A percentile compares a stretch with the other conserved stretches of the same genome.
Evolutionary conservation across 2,797 vertebrate species (phyloP).

Genomic region (Hippopotamyrus pictus): DNA sequence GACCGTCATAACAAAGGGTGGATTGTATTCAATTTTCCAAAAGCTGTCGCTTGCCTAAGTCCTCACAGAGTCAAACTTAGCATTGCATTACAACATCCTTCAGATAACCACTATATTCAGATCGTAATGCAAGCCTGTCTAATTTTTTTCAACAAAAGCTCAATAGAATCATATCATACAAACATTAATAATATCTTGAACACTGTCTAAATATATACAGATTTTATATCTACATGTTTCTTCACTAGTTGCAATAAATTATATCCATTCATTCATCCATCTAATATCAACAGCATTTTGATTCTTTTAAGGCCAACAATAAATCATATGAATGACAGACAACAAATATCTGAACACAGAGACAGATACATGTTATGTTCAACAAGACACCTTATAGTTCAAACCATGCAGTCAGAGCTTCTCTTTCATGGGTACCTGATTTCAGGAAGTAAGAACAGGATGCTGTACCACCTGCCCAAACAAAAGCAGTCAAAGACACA

Average conservation of each 20-base stretch:
- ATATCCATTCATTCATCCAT: not conserved
- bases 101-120: not conserved
- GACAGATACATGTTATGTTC: not conserved
- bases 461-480: constrained; percentile 24
- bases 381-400: not conserved
- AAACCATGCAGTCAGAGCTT: not conserved
- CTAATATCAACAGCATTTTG: not conserved
- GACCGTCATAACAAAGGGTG: not conserved
- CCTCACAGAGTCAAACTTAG: not conserved
- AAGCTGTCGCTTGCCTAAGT: not conserved
- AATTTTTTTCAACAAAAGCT: not conserved
- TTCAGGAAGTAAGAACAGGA: constrained; percentile 1
- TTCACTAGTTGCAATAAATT: not conserved
- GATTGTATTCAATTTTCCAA: not conserved
- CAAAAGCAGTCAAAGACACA: constrained; percentile 33
- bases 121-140: not conserved
- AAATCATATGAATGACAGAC: not conserved
- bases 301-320: not conserved
- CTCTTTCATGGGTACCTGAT: not conserved
- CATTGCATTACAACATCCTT: not conserved
- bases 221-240: not conserved
- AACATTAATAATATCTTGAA: not conserved
- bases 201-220: not conserved
- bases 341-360: not conserved
- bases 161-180: not conserved